Evolutionary conservation across 1,140 invertebrate species (phyloP).

Genomic region (Telenomus remus): DNA sequence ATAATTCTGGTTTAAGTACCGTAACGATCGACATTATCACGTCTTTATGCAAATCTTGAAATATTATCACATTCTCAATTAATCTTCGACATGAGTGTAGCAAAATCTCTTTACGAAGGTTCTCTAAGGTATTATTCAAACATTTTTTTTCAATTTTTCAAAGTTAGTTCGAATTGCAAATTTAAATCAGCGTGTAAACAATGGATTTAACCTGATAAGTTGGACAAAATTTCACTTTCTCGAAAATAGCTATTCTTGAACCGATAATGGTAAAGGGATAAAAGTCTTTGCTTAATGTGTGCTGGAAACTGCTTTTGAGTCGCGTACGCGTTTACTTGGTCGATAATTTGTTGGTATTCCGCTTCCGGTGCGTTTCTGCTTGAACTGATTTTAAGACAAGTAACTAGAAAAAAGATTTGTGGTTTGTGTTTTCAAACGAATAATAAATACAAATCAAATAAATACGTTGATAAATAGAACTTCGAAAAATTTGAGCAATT

Average conservation of each 20-base stretch:
- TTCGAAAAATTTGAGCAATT: too few species aligned
- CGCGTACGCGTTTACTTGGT: slow-evolving; percentile 68
- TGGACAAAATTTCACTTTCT: slow-evolving; percentile 63
- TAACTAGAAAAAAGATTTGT: slow-evolving; percentile 54
- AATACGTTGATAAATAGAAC: too few species aligned
- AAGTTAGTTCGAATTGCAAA: too few species aligned
- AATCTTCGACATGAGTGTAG: slow-evolving; percentile 66
- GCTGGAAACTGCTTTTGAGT: slow-evolving; percentile 67
- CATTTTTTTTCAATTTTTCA: too few species aligned
- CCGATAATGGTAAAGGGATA: slow-evolving; percentile 65
- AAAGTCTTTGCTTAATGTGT: slow-evolving; percentile 66
- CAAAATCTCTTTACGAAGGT: slow-evolving; percentile 65
- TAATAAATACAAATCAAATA: too few species aligned
- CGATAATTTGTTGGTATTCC: slow-evolving; percentile 68
- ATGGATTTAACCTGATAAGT: slow-evolving; percentile 61
- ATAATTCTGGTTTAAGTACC: slow-evolving; percentile 67
- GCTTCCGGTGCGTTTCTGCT: slow-evolving; percentile 60
- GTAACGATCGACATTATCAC: slow-evolving; percentile 61
- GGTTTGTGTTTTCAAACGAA: neutral
- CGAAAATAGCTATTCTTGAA: slow-evolving; percentile 68
- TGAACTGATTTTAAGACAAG: slow-evolving; percentile 63
- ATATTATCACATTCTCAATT: slow-evolving; percentile 67
- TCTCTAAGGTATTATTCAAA: slow-evolving; percentile 42
- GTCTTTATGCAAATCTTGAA: slow-evolving; percentile 63
- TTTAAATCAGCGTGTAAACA: neutral